Percentiles rank a stretch among this genome's conserved stretches.
These are phyloP conservation scores for Rhabdomys pumilio DNA, from an alignment of 2,797 vertebrate genomes.

Conservation along the genomic window DNA sequence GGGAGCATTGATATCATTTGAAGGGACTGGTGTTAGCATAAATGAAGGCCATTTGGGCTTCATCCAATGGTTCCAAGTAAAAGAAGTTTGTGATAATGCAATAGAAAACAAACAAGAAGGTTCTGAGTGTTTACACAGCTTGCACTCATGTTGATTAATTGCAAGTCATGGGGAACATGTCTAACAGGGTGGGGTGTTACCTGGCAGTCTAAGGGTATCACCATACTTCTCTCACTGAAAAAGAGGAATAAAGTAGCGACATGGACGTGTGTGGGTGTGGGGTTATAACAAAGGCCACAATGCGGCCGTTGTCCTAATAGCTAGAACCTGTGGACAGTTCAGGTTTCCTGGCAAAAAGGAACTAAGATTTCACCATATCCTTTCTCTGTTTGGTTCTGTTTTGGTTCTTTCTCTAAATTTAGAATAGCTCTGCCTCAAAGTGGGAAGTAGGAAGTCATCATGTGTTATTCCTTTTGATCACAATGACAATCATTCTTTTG, in stretches of 20 bases:
- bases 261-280: neutral
- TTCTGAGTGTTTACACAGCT: constrained; percentile 38
- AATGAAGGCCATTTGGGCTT: constrained; percentile 67
- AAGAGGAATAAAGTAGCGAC: neutral
- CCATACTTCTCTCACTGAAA: neutral
- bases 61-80: constrained; percentile 40
- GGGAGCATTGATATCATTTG: constrained; percentile 67
- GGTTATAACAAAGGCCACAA: neutral
- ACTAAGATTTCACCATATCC: constrained; percentile 3
- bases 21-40: constrained; percentile 61
- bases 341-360: neutral
- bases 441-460: neutral
- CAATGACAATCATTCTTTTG: neutral
- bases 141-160: neutral
- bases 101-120: constrained; percentile 10
- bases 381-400: neutral
- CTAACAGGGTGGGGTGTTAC: neutral
- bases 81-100: constrained; percentile 26
- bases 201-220: neutral
- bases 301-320: neutral
- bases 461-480: neutral
- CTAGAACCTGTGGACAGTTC: neutral
- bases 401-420: constrained; percentile 31
- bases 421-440: constrained; percentile 12
- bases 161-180: constrained; percentile 10